Percentiles rank a stretch among this genome's conserved stretches.
Evolutionary conservation across 2,797 vertebrate species (phyloP).

Genomic region (Serranus cabrilla): DNA sequence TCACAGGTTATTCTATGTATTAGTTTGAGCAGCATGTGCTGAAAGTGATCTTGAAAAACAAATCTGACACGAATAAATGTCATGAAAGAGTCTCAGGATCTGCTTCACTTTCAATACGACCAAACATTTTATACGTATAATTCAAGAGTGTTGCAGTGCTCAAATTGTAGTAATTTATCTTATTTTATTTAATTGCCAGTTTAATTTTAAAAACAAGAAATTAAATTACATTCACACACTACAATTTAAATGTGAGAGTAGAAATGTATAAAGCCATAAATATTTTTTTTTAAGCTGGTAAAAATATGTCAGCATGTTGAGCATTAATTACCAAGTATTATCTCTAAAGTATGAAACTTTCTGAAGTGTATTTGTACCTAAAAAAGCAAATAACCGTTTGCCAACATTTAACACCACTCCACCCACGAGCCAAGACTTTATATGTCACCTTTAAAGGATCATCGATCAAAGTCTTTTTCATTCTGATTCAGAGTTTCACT

Average conservation of each 20-base stretch:
- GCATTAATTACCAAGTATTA: neutral
- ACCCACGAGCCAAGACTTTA: conserved; percentile 59
- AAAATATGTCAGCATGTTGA: neutral
- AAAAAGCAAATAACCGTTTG: conserved; percentile 59
- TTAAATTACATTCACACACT: neutral
- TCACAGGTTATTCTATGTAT: conserved; percentile 13
- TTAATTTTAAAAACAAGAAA: neutral
- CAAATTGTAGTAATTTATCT: neutral
- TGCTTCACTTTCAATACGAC: conserved; percentile 42
- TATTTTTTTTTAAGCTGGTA: neutral
- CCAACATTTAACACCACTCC: conserved; percentile 59
- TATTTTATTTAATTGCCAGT: neutral
- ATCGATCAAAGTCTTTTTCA: conserved; percentile 69
- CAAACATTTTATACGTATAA: conserved; percentile 14
- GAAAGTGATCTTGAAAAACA: conserved; percentile 35
- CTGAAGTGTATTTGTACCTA: conserved; percentile 18
- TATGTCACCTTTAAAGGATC: conserved; percentile 71
- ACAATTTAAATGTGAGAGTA: conserved; percentile 17
- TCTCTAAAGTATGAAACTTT: neutral
- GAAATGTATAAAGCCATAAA: neutral
- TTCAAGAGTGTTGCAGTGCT: neutral
- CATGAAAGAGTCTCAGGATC: conserved; percentile 29
- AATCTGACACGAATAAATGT: conserved; percentile 42
- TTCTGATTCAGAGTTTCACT: conserved; percentile 80
- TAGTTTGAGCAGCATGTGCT: conserved; percentile 30